Evolutionary conservation across 2,888 invertebrate species (phyloP).

Genomic region (Notodonta ziczac): DNA sequence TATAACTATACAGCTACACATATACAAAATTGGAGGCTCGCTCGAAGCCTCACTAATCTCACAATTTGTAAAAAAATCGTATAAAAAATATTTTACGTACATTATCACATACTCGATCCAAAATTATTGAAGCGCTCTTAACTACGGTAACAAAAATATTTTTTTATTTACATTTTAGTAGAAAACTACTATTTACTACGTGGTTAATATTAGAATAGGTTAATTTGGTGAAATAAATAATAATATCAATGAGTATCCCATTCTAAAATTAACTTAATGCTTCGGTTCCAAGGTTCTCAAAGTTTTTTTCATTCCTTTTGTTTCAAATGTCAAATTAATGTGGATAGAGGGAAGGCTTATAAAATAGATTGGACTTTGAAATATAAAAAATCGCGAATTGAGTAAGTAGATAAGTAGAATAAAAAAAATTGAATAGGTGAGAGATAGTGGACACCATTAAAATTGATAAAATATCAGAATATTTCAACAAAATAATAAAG

Average conservation of each 20-base stretch:
- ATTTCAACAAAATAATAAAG: no score
- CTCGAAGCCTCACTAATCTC: conserved; percentile 39
- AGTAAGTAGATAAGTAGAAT: no score
- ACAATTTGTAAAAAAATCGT: conserved; percentile 47
- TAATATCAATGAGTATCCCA: conserved; percentile 39
- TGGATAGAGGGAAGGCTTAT: not conserved
- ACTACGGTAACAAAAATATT: conserved; percentile 27
- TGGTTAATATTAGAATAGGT: conserved; percentile 51
- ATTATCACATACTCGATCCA: conserved; percentile 39
- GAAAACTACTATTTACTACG: conserved; percentile 30
- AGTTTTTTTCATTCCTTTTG: conserved; percentile 21
- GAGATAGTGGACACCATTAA: no score
- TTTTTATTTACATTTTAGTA: conserved; percentile 51
- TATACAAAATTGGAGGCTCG: conserved; percentile 53
- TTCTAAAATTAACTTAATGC: conserved; percentile 44
- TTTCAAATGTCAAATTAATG: not conserved
- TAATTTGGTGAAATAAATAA: conserved; percentile 46
- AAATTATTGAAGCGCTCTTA: conserved; percentile 27
- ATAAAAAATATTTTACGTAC: conserved; percentile 46
- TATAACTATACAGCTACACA: conserved; percentile 51
- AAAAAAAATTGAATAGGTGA: no score
- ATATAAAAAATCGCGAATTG: no score
- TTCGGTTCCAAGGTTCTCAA: conserved; percentile 36
- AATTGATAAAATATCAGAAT: no score
- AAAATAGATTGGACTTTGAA: no score